phyloP scores from a whole-genome alignment of 2,113 vertebrate species.

The Corynorhinus townsendii region DNA sequence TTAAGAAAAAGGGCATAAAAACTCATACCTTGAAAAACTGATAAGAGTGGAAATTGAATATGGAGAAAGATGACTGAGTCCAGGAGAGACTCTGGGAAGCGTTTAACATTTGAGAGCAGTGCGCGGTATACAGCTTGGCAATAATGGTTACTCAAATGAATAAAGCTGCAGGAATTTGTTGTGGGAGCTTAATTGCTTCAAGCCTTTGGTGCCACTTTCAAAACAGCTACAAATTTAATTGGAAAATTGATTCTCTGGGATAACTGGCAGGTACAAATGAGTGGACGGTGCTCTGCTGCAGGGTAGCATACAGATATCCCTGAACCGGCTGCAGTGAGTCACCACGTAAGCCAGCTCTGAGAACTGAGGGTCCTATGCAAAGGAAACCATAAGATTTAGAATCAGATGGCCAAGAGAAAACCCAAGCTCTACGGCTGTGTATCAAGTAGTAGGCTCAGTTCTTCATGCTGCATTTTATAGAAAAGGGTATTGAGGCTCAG shows the following conservation, averaged over 20 bases:
- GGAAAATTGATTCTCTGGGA: not conserved
- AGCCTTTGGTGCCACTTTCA: slow-evolving; percentile 10
- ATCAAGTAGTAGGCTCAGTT: not conserved
- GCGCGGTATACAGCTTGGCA: not conserved
- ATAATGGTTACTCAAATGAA: not conserved
- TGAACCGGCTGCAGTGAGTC: not conserved
- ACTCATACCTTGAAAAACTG: slow-evolving; percentile 10
- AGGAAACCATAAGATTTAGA: not conserved
- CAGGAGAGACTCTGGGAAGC: slow-evolving; percentile 20
- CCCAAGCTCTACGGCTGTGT: not conserved
- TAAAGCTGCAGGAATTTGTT: slow-evolving; percentile 9
- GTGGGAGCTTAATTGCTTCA: slow-evolving; percentile 33
- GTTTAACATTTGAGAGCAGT: not conserved
- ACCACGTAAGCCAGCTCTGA: not conserved
- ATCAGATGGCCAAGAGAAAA: not conserved
- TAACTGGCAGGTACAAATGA: slow-evolving; percentile 24
- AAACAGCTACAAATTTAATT: slow-evolving; percentile 21
- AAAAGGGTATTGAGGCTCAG: too few relatives aligned
- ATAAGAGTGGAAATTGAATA: slow-evolving; percentile 25
- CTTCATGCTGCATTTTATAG: too few relatives aligned
- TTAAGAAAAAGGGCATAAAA: slow-evolving; percentile 51
- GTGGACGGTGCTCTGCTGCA: not conserved
- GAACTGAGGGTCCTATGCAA: not conserved
- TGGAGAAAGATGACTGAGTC: not conserved
- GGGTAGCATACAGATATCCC: not conserved